These are phyloP conservation scores for Odocoileus virginianus DNA, from an alignment of 2,113 vertebrate species.

Conservation along the genomic window DNA sequence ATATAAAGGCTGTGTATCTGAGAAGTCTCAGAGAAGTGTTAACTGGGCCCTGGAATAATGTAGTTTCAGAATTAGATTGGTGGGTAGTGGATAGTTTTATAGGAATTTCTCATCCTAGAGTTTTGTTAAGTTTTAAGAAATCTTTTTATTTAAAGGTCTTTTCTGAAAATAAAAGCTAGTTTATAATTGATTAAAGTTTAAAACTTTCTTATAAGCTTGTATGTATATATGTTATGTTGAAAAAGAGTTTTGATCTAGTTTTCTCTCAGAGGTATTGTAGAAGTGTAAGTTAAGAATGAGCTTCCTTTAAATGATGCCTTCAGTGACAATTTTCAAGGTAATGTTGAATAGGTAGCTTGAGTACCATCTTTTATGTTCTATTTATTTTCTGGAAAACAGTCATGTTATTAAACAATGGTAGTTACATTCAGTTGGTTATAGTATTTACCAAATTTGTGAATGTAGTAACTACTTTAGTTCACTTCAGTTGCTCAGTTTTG, in stretches of 20 bases:
- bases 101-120: not conserved
- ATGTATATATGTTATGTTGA: not conserved
- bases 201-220: not conserved
- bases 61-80: not conserved
- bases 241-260: not conserved
- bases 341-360: not conserved
- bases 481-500: too few species aligned
- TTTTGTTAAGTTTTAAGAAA: not conserved
- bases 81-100: not conserved
- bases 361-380: not conserved
- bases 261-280: not conserved
- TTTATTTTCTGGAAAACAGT: not conserved
- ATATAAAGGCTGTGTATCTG: not conserved
- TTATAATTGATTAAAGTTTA: not conserved
- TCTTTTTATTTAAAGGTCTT: not conserved
- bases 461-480: not conserved
- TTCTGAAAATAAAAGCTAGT: not conserved
- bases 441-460: not conserved
- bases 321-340: not conserved
- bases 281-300: not conserved
- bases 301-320: not conserved
- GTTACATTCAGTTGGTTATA: slow-evolving; percentile 1
- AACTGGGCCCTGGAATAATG: not conserved
- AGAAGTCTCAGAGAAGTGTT: not conserved
- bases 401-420: not conserved